These are phyloP conservation scores for Opisthograptis luteolata DNA, from an alignment of 2,888 invertebrate genomes.

Conservation along the genomic window DNA sequence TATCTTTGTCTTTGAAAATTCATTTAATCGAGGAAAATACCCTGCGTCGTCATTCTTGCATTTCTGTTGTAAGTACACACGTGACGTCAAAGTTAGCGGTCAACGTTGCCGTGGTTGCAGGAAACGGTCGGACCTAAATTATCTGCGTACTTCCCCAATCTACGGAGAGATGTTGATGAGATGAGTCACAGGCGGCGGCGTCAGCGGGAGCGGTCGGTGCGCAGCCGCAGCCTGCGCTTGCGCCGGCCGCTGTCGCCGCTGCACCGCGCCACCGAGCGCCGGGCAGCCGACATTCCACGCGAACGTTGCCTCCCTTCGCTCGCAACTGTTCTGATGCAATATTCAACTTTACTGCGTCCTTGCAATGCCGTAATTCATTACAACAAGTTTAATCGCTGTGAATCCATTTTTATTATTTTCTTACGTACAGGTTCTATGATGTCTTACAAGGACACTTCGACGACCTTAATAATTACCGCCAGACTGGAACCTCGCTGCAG, in stretches of 20 bases:
- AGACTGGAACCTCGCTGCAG: constrained; percentile 57
- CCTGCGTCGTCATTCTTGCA: constrained; percentile 32
- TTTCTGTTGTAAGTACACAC: constrained; percentile 35
- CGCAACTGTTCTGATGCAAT: constrained; percentile 80
- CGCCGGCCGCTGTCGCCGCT: constrained; percentile 30
- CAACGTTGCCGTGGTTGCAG: constrained; percentile 46
- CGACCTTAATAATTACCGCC: constrained; percentile 70
- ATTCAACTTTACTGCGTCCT: constrained; percentile 84
- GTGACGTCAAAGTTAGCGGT: constrained; percentile 62
- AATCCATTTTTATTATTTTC: constrained; percentile 76
- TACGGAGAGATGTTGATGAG: constrained; percentile 53
- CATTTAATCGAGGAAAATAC: constrained; percentile 42
- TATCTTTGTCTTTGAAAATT: constrained; percentile 40
- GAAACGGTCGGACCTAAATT: constrained; percentile 55
- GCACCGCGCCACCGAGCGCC: constrained; percentile 5
- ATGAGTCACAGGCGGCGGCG: constrained; percentile 62
- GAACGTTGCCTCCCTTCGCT: constrained; percentile 77
- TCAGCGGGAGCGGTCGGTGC: constrained; percentile 23
- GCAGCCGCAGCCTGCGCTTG: constrained; percentile 41
- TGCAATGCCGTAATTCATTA: constrained; percentile 84
- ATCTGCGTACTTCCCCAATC: constrained; percentile 72
- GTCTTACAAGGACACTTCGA: constrained; percentile 69
- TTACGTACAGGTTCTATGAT: constrained; percentile 61
- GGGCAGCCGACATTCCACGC: constrained; percentile 72
- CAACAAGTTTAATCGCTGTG: constrained; percentile 75